Percentiles rank a stretch among this genome's conserved stretches.
Conservation (phyloP, 2,888 invertebrate genomes). For the Campoletis raptor region DNA sequence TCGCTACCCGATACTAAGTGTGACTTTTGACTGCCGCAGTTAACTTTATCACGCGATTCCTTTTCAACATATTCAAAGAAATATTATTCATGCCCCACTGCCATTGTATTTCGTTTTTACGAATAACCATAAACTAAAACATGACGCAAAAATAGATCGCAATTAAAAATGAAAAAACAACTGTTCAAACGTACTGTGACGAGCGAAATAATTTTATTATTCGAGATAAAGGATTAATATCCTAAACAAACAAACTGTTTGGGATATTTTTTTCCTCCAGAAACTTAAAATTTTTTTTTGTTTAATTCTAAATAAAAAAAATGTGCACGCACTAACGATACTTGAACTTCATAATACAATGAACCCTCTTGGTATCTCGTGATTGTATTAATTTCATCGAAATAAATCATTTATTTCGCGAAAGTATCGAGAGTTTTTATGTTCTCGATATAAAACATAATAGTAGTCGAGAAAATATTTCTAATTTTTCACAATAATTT, state of each 20-base stretch:
- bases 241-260: no score
- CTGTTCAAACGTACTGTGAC: neutral
- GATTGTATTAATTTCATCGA: neutral
- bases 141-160: no score
- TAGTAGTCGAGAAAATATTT: neutral
- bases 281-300: no score
- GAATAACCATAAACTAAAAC: no score
- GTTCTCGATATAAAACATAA: neutral
- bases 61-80: no score
- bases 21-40: neutral
- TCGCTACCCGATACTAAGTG: neutral
- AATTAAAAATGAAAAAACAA: neutral
- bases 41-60: neutral
- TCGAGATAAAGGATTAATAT: no score
- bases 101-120: neutral
- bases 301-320: no score
- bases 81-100: neutral
- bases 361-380: neutral
- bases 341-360: neutral
- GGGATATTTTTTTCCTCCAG: no score
- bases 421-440: neutral
- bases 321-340: no score
- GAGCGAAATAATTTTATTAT: neutral
- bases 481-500: neutral
- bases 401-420: neutral